Conservation (phyloP, 2,888 invertebrate genomes). For the Magallana nippona region DNA sequence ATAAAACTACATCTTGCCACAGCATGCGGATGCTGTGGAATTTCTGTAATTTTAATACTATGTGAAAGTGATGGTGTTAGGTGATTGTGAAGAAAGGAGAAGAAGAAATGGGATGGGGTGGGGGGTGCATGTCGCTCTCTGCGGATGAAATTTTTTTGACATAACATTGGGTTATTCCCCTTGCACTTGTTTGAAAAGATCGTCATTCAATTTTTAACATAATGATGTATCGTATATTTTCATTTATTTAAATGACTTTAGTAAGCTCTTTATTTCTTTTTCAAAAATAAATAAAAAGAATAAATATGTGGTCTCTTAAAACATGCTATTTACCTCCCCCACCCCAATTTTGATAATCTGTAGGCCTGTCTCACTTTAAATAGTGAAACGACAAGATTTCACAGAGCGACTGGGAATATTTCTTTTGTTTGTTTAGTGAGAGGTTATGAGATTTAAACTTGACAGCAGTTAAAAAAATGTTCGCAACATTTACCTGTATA, state of each 20-base stretch:
- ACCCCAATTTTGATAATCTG: no score
- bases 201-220: neutral
- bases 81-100: no score
- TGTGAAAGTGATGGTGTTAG: no score
- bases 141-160: neutral
- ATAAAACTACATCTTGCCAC: neutral
- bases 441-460: constrained; percentile 19
- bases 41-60: no score
- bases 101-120: neutral
- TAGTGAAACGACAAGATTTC: neutral
- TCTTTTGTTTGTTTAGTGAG: constrained; percentile 3
- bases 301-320: no score
- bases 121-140: neutral
- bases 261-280: no score
- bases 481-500: constrained; percentile 3
- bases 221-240: no score
- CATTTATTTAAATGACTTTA: no score
- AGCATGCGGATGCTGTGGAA: neutral
- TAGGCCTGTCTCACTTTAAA: neutral
- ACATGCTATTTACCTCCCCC: no score
- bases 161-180: neutral
- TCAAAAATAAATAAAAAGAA: no score
- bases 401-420: neutral
- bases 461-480: constrained; percentile 15
- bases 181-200: neutral